These are phyloP conservation scores for Rhinichthys klamathensis DNA, from an alignment of 2,113 vertebrate genomes.

Conservation along the genomic window DNA sequence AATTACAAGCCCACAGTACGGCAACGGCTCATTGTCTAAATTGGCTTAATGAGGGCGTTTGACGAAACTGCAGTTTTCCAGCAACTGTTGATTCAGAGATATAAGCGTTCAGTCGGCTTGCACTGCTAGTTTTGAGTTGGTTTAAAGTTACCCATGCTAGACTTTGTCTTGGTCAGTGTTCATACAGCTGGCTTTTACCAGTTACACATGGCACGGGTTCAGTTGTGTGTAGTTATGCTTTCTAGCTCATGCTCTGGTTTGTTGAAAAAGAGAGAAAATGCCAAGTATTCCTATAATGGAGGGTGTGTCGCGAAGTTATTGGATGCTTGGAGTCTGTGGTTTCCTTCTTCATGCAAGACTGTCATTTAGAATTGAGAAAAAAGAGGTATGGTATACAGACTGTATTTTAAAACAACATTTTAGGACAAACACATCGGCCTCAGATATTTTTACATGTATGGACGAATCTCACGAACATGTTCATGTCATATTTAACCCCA, in stretches of 20 bases:
- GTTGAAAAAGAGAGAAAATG: constrained; percentile 44
- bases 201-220: background rate
- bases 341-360: background rate
- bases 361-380: constrained; percentile 20
- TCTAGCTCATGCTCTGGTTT: constrained; percentile 28
- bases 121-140: background rate
- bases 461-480: background rate
- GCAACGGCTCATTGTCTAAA: constrained; percentile 28
- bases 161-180: background rate
- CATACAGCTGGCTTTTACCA: background rate
- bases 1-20: constrained; percentile 11
- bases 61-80: background rate
- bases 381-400: background rate
- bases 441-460: background rate
- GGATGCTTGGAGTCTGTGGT: constrained; percentile 36
- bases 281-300: constrained; percentile 33
- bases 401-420: background rate
- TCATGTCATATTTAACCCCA: background rate
- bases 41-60: constrained; percentile 1
- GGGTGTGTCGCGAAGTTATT: constrained; percentile 46
- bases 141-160: background rate
- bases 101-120: background rate
- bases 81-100: background rate
- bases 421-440: background rate
- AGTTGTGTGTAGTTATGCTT: constrained; percentile 8